Evolutionary conservation across 2,888 invertebrate genomes (phyloP), one percentile per base, ranked within the genome.

Genomic region (Troides aeacus): DNA sequence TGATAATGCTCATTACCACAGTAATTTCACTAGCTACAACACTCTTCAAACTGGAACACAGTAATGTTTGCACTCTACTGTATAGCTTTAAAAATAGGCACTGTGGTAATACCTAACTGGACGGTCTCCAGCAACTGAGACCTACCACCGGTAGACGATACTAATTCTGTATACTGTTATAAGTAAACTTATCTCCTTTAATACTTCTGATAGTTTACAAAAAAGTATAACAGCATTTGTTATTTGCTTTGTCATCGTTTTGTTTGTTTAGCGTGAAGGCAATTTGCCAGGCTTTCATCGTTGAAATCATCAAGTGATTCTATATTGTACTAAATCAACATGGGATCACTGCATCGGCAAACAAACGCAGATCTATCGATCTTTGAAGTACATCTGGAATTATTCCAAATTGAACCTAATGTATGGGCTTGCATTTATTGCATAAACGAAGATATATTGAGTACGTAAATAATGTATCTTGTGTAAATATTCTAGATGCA

Each of bases 371-470:
- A 42, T 21, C 30, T 30, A 15, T 68, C 24, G 50, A 57, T 57
- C 53, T 60, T 60, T 50, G 53, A 60, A 36, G 66, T 30, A 66
- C 36, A 30, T 36, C 53, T 66, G 66, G 66, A 66, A 17, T n/a
- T 3, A 23, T 50, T 50, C 66, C 66, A 61, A 66, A 66, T 66
- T 42, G 6, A 63, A 63, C 60, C n/a, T 17, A 58, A 62, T 42
- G 46, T 23, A 62, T 50, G 23, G 6, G 46, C 36, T 39, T n/a
- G 30, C 12, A 39, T 64, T 57, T 64, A 57, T 21, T 17, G 18
- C 50, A 50, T 50, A 50, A 57, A 57, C 57, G n/a, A 57, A 21
- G 21, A 50, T 10, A 57, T 18, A 57, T 23, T 21, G 57, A n/a
- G 8, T 8, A 7, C 21, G 10, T 21, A 21, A 21, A 21, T 21